Conservation (phyloP, 2,888 invertebrate genomes). For the Yponomeuta malinellus region DNA sequence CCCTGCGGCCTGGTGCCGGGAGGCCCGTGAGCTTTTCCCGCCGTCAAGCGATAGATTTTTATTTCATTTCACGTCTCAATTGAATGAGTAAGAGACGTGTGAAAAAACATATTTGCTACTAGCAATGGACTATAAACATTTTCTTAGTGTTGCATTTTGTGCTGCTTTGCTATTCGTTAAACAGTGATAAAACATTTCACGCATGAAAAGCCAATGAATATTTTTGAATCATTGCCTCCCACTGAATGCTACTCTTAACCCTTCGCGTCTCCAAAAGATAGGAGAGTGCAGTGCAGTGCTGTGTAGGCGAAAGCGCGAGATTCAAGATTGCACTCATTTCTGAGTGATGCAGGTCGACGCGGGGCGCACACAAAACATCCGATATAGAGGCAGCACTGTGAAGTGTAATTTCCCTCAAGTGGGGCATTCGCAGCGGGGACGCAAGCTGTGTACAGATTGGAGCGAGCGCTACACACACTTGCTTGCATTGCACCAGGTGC, state of each 20-base stretch:
- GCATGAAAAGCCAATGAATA: constrained; percentile 2
- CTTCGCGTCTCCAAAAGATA: constrained; percentile 17
- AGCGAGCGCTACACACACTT: background rate
- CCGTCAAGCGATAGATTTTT: constrained; percentile 26
- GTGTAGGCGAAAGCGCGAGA: constrained; percentile 17
- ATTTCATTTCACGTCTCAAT: constrained; percentile 22
- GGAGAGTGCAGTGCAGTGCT: constrained; percentile 7
- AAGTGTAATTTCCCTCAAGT: constrained; percentile 65
- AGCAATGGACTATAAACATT: background rate
- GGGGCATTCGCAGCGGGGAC: constrained; percentile 36
- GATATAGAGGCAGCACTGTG: constrained; percentile 45
- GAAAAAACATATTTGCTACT: background rate
- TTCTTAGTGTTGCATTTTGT: background rate
- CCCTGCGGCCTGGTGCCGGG: constrained; percentile 33
- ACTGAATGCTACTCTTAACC: constrained; percentile 17
- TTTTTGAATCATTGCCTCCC: constrained; percentile 11
- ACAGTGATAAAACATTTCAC: background rate
- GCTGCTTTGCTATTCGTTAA: too few relatives aligned
- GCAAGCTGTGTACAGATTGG: constrained; percentile 17
- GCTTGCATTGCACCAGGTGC: background rate
- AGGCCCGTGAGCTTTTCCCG: constrained; percentile 35
- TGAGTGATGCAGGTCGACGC: constrained; percentile 22
- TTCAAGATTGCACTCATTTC: constrained; percentile 39
- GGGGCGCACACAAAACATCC: constrained; percentile 43
- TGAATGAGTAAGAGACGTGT: constrained; percentile 1